Conservation (phyloP, 2,888 invertebrate species). For the Odontocerum albicorne region DNA sequence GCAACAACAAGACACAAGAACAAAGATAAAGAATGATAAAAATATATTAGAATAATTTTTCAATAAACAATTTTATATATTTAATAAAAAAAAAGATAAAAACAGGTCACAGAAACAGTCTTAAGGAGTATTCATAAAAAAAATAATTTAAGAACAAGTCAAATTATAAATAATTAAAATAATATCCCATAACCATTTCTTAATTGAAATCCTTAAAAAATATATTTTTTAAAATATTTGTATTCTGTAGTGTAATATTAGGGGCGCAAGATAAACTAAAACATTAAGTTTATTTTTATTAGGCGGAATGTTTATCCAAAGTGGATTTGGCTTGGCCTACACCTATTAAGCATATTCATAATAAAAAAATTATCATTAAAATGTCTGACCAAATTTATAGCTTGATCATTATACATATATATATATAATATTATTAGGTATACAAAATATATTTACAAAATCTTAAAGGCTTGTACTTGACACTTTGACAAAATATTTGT, state of each 20-base stretch:
- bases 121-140: slow-evolving; percentile 43
- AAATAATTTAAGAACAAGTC: slow-evolving; percentile 31
- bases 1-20: slow-evolving; percentile 46
- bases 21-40: slow-evolving; percentile 44
- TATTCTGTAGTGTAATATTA: slow-evolving; percentile 12
- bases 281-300: slow-evolving; percentile 2
- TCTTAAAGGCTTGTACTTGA: slow-evolving; percentile 22
- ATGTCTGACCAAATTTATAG: slow-evolving; percentile 2
- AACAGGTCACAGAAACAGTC: slow-evolving; percentile 64
- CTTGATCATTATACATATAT: slow-evolving; percentile 13
- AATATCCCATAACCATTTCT: slow-evolving; percentile 34
- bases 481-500: slow-evolving; percentile 18
- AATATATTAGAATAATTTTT: slow-evolving; percentile 46
- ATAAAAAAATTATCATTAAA: slow-evolving; percentile 12
- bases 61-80: slow-evolving; percentile 40
- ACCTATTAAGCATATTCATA: slow-evolving; percentile 14
- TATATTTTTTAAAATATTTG: slow-evolving; percentile 25
- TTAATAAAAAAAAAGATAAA: slow-evolving; percentile 43
- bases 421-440: slow-evolving; percentile 5
- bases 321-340: slow-evolving; percentile 7
- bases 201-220: slow-evolving; percentile 27
- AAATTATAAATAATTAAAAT: slow-evolving; percentile 41
- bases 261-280: slow-evolving; percentile 1
- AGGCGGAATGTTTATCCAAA: slow-evolving; percentile 21
- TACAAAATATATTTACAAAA: slow-evolving; percentile 22